Conservation (phyloP, 2,113 vertebrate genomes). For the Rhegmatorhina hoffmannsi region DNA sequence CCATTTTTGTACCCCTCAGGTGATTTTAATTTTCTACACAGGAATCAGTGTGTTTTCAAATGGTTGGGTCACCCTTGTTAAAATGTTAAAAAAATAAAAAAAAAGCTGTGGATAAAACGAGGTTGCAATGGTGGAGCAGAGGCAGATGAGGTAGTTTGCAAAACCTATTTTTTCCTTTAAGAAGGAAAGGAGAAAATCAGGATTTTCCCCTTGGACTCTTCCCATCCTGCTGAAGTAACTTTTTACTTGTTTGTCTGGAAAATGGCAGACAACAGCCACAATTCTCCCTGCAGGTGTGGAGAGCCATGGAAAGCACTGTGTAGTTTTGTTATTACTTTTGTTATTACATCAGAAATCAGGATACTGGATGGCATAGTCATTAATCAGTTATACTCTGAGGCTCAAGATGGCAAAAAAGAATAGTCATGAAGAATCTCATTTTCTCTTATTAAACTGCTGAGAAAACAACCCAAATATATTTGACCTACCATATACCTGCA, state of each 20-base stretch:
- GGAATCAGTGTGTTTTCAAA: background rate
- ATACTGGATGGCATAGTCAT: background rate
- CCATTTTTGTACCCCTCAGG: background rate
- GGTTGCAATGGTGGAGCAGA: fast-evolving
- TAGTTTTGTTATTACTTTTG: background rate
- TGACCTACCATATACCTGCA: background rate
- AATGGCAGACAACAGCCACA: background rate
- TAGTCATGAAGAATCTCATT: background rate
- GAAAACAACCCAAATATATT: background rate
- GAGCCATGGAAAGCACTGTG: background rate
- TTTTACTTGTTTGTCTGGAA: background rate
- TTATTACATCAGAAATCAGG: background rate
- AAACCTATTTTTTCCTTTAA: background rate
- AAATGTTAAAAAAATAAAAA: background rate
- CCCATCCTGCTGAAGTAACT: background rate
- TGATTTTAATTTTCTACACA: background rate
- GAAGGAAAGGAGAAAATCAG: background rate
- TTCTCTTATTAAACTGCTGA: constrained; percentile 9
- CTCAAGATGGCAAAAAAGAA: background rate
- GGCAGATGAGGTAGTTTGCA: background rate
- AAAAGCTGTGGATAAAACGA: background rate
- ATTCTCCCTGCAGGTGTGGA: background rate
- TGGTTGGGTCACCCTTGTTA: background rate
- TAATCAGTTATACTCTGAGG: background rate
- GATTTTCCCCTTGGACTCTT: background rate